These are phyloP conservation scores for Hylia prasina DNA, from an alignment of 2,113 vertebrate genomes.

Conservation along the genomic window DNA sequence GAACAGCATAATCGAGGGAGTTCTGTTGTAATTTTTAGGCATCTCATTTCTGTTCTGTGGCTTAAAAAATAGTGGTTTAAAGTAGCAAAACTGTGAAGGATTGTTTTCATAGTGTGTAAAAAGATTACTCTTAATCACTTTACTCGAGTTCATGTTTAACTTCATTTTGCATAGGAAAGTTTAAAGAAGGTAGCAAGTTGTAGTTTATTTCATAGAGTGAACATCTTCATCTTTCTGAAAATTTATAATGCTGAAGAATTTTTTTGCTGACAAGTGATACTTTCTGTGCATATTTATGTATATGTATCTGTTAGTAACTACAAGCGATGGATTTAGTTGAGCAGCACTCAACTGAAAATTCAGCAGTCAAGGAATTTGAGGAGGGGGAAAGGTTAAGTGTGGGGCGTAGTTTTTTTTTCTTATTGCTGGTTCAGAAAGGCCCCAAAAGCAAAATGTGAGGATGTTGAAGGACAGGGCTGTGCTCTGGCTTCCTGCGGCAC, in stretches of 20 bases:
- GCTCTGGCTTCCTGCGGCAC: neutral
- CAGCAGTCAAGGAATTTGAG: too few relatives aligned
- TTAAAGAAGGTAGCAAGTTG: neutral
- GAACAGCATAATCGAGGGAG: neutral
- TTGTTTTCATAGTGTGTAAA: neutral
- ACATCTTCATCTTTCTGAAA: neutral
- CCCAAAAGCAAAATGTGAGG: too few relatives aligned
- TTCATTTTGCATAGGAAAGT: neutral
- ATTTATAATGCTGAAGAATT: neutral
- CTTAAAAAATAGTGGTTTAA: neutral
- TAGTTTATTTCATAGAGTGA: neutral
- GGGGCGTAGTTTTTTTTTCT: neutral
- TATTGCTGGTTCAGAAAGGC: neutral
- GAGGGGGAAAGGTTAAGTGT: neutral
- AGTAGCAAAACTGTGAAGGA: neutral
- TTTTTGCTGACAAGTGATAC: neutral
- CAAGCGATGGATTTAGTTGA: neutral
- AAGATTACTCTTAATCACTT: neutral
- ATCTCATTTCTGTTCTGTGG: neutral
- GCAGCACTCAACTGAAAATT: neutral
- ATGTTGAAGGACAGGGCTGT: neutral
- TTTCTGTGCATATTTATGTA: neutral
- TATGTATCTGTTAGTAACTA: neutral
- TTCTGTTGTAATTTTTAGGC: neutral
- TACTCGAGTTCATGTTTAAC: neutral